Evolutionary conservation across 2,888 invertebrate genomes (phyloP), one percentile per base, ranked within the genome.

Genomic region (Papilio elwesi): DNA sequence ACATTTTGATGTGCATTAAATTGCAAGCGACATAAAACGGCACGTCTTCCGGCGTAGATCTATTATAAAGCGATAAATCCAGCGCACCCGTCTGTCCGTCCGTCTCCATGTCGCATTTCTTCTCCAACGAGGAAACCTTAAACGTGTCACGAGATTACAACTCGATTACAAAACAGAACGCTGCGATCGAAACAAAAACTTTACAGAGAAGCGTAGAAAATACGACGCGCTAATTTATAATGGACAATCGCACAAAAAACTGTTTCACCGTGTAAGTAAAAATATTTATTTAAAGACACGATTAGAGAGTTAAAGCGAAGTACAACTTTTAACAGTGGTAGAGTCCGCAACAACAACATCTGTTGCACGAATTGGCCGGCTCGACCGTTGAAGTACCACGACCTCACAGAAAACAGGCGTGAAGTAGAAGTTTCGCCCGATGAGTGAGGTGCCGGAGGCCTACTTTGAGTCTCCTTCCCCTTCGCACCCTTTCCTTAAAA

Each of bases 171-270:
- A 83, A 82, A 81, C 81, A 79, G 81, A 79, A 80, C 81, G 78
- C 76, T 76, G 73, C 74, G 76, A 69, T 63, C 43, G 47, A 53
- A 47, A 63, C 36, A 68, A 68, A 64, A 55, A 55, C 64, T 70
- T 49, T 48, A 48, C 55, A 64, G 48, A 64, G 87, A 89, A 90
- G 89, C 87, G 84, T 84, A 86, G 85, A 87, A 85, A 87, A 89
- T 88, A 86, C 89, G 91, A 91, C 90, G 88, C 85, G 86, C 88
- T 89, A 88, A 91, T 91, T 89, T 89, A 88, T 57, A 49, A 43
- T 13, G 47, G n/a, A 67, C 66, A 47, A 13, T 55, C 67, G 43
- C 67, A 38, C 16, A 47, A 53, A 53, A 15, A 59, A 59, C 6
- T 6, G 36, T 11, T 57, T 13, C 26, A 36, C 6, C 4, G 26